Evolutionary conservation across 2,113 vertebrate genomes (phyloP).

Genomic region (Arenaria interpres): DNA sequence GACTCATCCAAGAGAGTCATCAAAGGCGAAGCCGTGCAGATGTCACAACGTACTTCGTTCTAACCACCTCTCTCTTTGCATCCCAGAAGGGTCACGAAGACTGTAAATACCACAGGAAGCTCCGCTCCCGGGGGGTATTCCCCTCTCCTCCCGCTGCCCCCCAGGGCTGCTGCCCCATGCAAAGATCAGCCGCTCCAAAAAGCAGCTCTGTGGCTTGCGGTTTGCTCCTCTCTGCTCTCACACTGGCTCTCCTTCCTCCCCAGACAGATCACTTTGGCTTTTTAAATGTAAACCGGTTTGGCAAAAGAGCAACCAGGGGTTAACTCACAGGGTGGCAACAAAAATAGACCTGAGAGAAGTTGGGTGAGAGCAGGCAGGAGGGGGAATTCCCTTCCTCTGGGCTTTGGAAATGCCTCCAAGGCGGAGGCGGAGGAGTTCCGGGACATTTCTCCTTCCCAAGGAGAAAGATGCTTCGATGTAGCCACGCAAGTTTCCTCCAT

Average conservation of each 20-base stretch:
- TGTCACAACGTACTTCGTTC: background rate
- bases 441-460: background rate
- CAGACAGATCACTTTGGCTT: background rate
- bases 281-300: background rate
- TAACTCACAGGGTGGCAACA: background rate
- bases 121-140: background rate
- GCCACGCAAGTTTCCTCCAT: background rate
- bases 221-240: background rate
- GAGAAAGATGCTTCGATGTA: background rate
- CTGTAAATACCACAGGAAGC: background rate
- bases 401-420: background rate
- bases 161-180: background rate
- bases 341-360: background rate
- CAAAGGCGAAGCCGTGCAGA: background rate
- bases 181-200: background rate
- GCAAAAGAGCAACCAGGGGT: background rate
- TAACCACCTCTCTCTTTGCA: background rate
- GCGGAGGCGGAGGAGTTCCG: background rate
- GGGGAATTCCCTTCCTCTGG: background rate
- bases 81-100: background rate
- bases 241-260: background rate
- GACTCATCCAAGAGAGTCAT: background rate
- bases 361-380: background rate
- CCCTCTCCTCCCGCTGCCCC: background rate
- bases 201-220: background rate